Conservation (phyloP, 2,797 vertebrate genomes). For the Erethizon dorsatum region DNA sequence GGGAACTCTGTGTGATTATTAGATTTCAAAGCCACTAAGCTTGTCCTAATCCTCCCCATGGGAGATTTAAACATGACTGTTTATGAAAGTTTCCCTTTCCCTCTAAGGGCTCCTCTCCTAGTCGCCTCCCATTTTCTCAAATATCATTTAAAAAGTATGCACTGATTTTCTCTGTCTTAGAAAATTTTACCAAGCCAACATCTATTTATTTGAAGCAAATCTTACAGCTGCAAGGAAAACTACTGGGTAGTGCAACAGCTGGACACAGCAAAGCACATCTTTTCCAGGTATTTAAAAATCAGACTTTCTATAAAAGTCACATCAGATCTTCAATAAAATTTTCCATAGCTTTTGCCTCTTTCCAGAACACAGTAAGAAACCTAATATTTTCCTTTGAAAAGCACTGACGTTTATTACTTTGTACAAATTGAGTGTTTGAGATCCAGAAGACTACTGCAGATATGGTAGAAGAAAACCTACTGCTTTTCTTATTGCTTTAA, state of each 20-base stretch:
- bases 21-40: slow-evolving; percentile 89
- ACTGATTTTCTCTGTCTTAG: neutral
- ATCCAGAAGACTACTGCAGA: neutral
- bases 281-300: slow-evolving; percentile 70
- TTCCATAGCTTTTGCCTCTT: slow-evolving; percentile 48
- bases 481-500: slow-evolving; percentile 75
- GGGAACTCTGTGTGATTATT: slow-evolving; percentile 88
- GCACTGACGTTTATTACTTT: slow-evolving; percentile 62
- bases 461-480: slow-evolving; percentile 32
- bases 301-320: slow-evolving; percentile 63
- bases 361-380: slow-evolving; percentile 3
- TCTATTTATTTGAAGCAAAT: slow-evolving; percentile 19
- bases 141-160: neutral
- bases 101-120: slow-evolving; percentile 42
- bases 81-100: slow-evolving; percentile 58
- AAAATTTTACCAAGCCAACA: neutral
- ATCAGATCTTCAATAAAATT: slow-evolving; percentile 5
- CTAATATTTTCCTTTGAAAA: slow-evolving; percentile 57
- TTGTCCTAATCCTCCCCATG: slow-evolving; percentile 79
- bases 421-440: slow-evolving; percentile 71
- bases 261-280: neutral
- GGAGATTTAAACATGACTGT: slow-evolving; percentile 50
- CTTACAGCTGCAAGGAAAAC: neutral
- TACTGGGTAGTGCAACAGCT: neutral
- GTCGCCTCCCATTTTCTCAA: neutral